Evolutionary conservation across 2,888 invertebrate species (phyloP), one percentile per base, ranked within the genome.

Genomic region (Pyrrhopygopsis socrates): DNA sequence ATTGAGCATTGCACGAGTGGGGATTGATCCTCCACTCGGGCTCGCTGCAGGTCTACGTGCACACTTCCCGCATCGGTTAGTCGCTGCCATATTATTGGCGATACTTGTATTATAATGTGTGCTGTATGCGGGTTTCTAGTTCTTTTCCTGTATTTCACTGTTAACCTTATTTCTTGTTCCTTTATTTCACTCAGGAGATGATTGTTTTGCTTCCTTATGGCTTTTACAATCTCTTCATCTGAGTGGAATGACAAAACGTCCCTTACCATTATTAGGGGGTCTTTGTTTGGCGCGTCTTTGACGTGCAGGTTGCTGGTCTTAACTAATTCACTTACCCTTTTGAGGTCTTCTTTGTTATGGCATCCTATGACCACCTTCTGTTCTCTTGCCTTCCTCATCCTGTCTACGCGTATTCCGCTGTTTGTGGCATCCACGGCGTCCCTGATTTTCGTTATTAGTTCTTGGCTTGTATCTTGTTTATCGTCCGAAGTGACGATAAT

Each of bases 271-370:
- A 89, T 18, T 0, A 89, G 60, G 0, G 89, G 86, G 30, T 89
- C 80, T 24, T 76, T 84, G 18, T 89, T 87, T 18, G 41, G 79
- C 1, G 79, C 54, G 6, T 86, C 86, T 20, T 89, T 79, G 1
- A 82, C 70, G 1, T 34, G 34, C 34, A 88, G 65, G 24, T 54
- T 18, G 5, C 38, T 86, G 11, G 83, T 65, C 29, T 84, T 81
- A 24, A 89, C 34, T 8, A 34, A 5, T 34, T 34, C 34, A 34
- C 34, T 34, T 8, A 34, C 11, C 11, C 11, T 34, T 34, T 11
- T 34, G 5, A 34, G 5, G 5, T 34, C 34, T 8, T 34, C 34
- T 34, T 34, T 34, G 11, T 11, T 34, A 34, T 34, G 34, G 11
- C 34, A 34, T 11, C 34, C 34, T 8, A 34, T 34, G 5, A 34